A percentile compares a stretch with the other conserved stretches of the same genome.
Conservation (phyloP, 2,113 vertebrate species). For the Coptodon rendalli region DNA sequence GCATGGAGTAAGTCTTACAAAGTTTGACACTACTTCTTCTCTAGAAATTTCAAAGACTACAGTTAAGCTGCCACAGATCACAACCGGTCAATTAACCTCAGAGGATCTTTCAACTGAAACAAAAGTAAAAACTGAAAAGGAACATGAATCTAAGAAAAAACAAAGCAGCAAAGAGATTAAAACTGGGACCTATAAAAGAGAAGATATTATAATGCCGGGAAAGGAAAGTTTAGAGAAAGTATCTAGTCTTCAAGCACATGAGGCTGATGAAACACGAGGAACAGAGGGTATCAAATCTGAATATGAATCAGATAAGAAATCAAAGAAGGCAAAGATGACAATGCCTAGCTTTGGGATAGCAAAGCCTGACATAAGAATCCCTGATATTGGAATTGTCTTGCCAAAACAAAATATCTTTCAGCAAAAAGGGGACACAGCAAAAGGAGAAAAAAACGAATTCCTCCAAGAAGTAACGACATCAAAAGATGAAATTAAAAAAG, state of each 20-base stretch:
- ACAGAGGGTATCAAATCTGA: background rate
- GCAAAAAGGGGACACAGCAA: background rate
- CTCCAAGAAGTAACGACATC: background rate
- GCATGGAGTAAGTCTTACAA: conserved; percentile 17
- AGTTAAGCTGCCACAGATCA: conserved; percentile 51
- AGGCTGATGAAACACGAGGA: background rate
- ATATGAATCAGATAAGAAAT: conserved; percentile 37
- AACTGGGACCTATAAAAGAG: background rate
- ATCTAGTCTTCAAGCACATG: background rate
- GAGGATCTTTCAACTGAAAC: conserved; percentile 37
- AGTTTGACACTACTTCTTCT: conserved; percentile 13
- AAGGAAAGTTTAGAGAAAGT: background rate
- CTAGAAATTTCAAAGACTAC: conserved; percentile 33
- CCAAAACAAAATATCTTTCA: conserved; percentile 21
- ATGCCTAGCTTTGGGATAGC: conserved; percentile 40
- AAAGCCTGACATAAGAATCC: conserved; percentile 50
- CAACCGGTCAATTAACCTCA: conserved; percentile 8
- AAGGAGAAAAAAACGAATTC: conserved; percentile 7
- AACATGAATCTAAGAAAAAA: conserved; percentile 13
- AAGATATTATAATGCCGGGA: conserved; percentile 26
- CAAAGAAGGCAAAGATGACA: conserved; percentile 39
- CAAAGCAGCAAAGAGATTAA: background rate
- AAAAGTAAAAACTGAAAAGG: background rate
- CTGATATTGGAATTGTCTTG: conserved; percentile 46
- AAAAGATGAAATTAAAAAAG: background rate